phyloP scores from a whole-genome alignment of 2,113 vertebrate genomes.

The Sitta europaea region DNA sequence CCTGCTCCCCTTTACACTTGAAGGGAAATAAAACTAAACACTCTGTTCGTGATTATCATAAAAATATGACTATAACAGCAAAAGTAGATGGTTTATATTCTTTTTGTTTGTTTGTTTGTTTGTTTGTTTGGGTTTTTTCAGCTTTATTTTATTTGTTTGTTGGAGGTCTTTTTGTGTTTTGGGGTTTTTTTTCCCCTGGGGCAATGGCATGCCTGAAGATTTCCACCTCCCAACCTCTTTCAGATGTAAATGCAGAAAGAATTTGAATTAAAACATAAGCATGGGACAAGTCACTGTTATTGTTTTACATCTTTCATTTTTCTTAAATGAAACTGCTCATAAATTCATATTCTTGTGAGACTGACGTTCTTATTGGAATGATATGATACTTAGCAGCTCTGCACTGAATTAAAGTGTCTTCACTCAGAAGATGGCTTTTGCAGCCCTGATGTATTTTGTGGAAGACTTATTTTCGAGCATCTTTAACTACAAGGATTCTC shows the following conservation, averaged over 20 bases:
- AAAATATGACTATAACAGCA: neutral
- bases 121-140: neutral
- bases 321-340: neutral
- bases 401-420: neutral
- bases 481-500: neutral
- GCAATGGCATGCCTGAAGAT: neutral
- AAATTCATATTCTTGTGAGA: neutral
- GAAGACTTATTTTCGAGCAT: neutral
- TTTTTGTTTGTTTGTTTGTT: neutral
- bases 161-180: rapidly evolving
- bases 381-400: neutral
- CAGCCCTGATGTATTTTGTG: neutral
- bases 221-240: neutral
- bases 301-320: neutral
- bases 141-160: neutral
- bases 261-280: neutral
- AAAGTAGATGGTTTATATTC: neutral
- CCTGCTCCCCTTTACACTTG: neutral
- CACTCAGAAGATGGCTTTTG: neutral
- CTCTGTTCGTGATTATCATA: neutral
- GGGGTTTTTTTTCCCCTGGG: neutral
- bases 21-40: neutral
- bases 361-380: neutral
- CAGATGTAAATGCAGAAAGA: neutral
- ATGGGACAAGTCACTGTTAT: neutral